phyloP scores from a whole-genome alignment of 2,888 invertebrate species.

The Catocala sponsa region DNA sequence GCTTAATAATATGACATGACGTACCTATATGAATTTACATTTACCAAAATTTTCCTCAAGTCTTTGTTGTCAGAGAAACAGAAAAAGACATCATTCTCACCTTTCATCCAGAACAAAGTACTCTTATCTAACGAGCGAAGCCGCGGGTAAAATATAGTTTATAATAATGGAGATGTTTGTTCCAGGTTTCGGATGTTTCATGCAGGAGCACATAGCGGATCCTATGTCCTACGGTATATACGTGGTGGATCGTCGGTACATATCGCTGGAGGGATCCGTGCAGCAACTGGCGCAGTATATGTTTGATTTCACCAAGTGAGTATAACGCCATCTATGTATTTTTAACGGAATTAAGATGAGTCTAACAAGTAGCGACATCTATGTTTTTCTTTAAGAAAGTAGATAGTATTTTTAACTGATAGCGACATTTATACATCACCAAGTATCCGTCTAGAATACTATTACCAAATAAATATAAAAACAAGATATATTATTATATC shows the following conservation, averaged over 20 bases:
- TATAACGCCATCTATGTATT: constrained; percentile 16
- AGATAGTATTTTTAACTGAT: too few relatives aligned
- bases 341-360: background rate
- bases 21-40: too few relatives aligned
- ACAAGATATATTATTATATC: too few relatives aligned
- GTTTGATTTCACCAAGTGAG: constrained; percentile 94
- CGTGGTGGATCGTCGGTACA: constrained; percentile 97
- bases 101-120: too few relatives aligned
- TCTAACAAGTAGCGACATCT: background rate
- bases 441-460: too few relatives aligned
- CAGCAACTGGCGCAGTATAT: constrained; percentile 96
- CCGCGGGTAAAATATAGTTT: too few relatives aligned
- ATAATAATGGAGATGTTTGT: background rate
- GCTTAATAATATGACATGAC: too few relatives aligned
- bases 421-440: background rate
- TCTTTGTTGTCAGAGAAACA: too few relatives aligned
- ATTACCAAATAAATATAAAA: too few relatives aligned
- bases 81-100: too few relatives aligned
- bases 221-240: constrained; percentile 99
- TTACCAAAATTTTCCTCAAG: too few relatives aligned
- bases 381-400: background rate
- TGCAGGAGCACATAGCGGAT: constrained; percentile 99
- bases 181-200: constrained; percentile 98
- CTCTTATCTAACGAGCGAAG: too few relatives aligned
- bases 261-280: constrained; percentile 96